Conservation (phyloP, 1,140 invertebrate species). For the Trypoxylus dichotomus region DNA sequence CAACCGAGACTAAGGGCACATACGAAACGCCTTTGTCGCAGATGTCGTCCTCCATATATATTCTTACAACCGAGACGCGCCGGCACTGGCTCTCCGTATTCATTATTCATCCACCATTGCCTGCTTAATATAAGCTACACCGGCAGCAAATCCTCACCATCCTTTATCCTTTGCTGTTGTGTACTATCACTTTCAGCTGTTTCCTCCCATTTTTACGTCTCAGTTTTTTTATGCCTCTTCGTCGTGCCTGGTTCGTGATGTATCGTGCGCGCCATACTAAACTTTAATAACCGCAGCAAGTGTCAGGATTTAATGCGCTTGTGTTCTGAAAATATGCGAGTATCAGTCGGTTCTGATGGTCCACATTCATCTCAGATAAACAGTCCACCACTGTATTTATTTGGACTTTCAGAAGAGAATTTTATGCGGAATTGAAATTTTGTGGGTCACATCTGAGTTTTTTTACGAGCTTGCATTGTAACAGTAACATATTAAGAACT, state of each 20-base stretch:
- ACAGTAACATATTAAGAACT: too few relatives aligned
- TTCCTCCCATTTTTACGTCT: constrained; percentile 25
- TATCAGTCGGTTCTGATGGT: neutral
- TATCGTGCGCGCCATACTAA: neutral
- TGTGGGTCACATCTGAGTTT: neutral
- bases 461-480: too few relatives aligned
- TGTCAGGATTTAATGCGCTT: constrained; percentile 21
- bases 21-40: constrained; percentile 21
- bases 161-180: constrained; percentile 19
- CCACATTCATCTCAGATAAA: neutral
- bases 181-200: constrained; percentile 25
- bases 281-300: constrained; percentile 23
- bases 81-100: constrained; percentile 17
- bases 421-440: neutral
- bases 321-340: constrained; percentile 16
- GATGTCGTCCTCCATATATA: constrained; percentile 25
- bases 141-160: constrained; percentile 24
- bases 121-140: constrained; percentile 23
- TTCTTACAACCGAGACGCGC: neutral
- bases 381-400: neutral
- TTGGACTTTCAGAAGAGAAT: neutral
- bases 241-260: constrained; percentile 1
- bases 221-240: neutral
- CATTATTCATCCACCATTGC: constrained; percentile 21
- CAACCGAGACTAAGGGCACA: constrained; percentile 14